A percentile compares a stretch with the other conserved stretches of the same genome.
Evolutionary conservation across 2,888 invertebrate genomes (phyloP).

Genomic region (Meandrusa payeni): DNA sequence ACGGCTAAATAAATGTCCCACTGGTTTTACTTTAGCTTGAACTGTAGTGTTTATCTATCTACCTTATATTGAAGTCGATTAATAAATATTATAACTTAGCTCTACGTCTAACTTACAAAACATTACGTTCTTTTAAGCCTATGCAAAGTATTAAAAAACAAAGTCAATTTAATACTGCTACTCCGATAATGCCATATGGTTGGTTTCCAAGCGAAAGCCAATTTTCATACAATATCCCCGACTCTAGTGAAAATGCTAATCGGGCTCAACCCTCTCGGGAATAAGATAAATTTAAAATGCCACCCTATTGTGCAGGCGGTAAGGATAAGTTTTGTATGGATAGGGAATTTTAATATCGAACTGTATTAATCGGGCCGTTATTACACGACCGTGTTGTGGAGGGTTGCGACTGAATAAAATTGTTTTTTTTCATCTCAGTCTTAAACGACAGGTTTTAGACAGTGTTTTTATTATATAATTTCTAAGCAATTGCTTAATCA

Average conservation of each 20-base stretch:
- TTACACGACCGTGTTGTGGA: slow-evolving; percentile 12
- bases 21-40: no score
- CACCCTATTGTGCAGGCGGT: slow-evolving; percentile 1
- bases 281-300: slow-evolving; percentile 1
- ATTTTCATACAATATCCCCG: slow-evolving; percentile 14
- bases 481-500: no score
- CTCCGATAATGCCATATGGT: slow-evolving; percentile 5
- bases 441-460: no score
- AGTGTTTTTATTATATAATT: no score
- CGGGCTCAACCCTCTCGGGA: slow-evolving; percentile 15
- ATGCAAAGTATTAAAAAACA: neutral
- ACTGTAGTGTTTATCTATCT: no score
- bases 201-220: slow-evolving; percentile 3
- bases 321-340: slow-evolving; percentile 4
- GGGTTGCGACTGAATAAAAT: slow-evolving; percentile 8
- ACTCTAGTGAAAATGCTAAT: slow-evolving; percentile 22
- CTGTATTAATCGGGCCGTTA: slow-evolving; percentile 16
- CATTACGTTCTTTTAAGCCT: neutral
- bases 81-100: no score
- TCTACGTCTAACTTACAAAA: neutral
- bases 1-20: no score
- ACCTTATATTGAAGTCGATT: no score
- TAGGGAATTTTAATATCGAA: slow-evolving; percentile 15
- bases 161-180: slow-evolving; percentile 13
- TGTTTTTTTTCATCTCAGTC: slow-evolving; percentile 3